Conservation (phyloP, 2,113 vertebrate species). For the Poeciliopsis prolifica region DNA sequence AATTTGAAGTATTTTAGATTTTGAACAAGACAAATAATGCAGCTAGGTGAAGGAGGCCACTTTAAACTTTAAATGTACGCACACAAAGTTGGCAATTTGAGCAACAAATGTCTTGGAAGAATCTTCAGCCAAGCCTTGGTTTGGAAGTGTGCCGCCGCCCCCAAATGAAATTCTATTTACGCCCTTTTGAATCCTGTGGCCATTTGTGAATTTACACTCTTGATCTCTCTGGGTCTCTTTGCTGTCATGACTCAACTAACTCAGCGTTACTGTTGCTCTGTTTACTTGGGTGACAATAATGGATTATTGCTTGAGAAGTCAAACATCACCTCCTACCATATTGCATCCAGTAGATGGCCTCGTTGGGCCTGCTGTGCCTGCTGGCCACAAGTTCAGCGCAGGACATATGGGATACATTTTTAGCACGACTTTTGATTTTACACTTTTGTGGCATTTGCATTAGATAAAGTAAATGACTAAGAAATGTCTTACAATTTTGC, state of each 20-base stretch:
- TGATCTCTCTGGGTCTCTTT: slow-evolving; percentile 11
- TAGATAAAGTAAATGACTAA: too few species aligned
- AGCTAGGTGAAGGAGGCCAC: too few species aligned
- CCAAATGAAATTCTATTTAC: not conserved
- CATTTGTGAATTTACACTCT: slow-evolving; percentile 1
- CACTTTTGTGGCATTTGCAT: not conserved
- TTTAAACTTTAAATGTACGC: too few species aligned
- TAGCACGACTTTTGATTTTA: not conserved
- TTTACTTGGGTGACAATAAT: slow-evolving; percentile 54
- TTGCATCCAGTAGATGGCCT: slow-evolving; percentile 74
- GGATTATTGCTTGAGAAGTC: slow-evolving; percentile 29
- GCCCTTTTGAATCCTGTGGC: not conserved
- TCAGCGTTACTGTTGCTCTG: slow-evolving; percentile 44
- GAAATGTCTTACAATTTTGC: too few species aligned
- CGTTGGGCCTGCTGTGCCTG: slow-evolving; percentile 57
- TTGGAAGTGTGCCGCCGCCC: not conserved
- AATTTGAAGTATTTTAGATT: too few species aligned
- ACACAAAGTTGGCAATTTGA: too few species aligned
- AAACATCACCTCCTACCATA: slow-evolving; percentile 6
- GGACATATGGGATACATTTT: slow-evolving; percentile 28
- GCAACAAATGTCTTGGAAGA: too few species aligned
- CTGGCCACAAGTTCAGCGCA: slow-evolving; percentile 48
- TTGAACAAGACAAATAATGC: too few species aligned
- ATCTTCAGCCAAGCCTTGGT: not conserved
- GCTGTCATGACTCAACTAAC: slow-evolving; percentile 43